Base-by-base conservation (phyloP, 2,888 invertebrate genomes). In the Leptopilina myrica region DNA sequence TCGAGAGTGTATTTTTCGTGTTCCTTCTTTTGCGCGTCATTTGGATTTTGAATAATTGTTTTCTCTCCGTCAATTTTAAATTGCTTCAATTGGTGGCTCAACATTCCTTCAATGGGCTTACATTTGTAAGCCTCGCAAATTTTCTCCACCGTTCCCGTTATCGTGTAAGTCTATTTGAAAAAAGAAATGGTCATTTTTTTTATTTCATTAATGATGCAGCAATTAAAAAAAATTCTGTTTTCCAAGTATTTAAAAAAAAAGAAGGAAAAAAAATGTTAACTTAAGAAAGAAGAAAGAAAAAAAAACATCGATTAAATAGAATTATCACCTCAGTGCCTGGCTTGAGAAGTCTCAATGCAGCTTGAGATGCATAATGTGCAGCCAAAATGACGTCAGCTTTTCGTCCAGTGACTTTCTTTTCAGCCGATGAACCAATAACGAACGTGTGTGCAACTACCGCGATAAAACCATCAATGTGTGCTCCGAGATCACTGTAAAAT, bases 61-160 rank as follows among this genome's bases (percentile, higher is more conserved):
- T 99, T 99, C 89, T 99, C 99, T 20, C 99, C 99, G 92, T 99
- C 99, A 90, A 99, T 99, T 91, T 97, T 96, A 92, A 97, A 97
- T 92, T 98, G 98, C 92, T 98, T 98, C 84, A 99, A 93, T 91
- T 99, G 98, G 92, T 99, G 99, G 88, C 97, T 97, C 77, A 97
- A 93, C 97, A 97, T 97, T 84, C 97, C 99, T 93, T 99, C 99
- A 76, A 99, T 96, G 43, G 99, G 99, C 92, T 99, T 99, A 92
- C 99, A 99, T 87, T 97, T 97, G 93, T 94, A 99, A 73, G 96
- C 95, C 84, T 98, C 97, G 84, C 98, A 96, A 84, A 98, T 96
- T 93, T 98, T 98, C 92, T 98, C 97, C 80, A 99, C 97, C 65
- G 96, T 96, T 87, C 98, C 97, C 78, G 99, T 99, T 85, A 99